Evolutionary conservation across 2,888 invertebrate species (phyloP).

Genomic region (Sialis fuliginosa): DNA sequence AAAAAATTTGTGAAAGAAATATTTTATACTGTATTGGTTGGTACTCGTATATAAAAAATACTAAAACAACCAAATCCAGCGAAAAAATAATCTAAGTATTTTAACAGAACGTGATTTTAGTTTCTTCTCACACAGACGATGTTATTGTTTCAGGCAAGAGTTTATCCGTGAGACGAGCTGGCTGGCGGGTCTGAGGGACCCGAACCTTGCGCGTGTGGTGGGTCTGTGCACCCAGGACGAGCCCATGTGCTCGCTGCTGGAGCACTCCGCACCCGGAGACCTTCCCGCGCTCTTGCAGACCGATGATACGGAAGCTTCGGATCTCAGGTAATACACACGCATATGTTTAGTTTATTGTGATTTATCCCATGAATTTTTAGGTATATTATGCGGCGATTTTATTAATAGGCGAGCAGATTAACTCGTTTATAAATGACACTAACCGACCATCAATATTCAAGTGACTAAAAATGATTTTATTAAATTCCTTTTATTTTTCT

Average conservation of each 20-base stretch:
- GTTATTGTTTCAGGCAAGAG: constrained; percentile 44
- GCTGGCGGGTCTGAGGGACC: constrained; percentile 65
- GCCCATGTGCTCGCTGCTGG: constrained; percentile 75
- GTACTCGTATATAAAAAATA: too few species aligned
- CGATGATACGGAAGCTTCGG: constrained; percentile 21
- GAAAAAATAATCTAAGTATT: too few species aligned
- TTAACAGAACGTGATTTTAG: not conserved
- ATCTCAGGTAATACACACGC: constrained; percentile 22
- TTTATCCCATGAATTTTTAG: constrained; percentile 11
- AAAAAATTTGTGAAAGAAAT: too few species aligned
- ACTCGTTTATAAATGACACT: too few species aligned
- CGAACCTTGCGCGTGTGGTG: constrained; percentile 66
- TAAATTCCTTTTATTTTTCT: too few species aligned
- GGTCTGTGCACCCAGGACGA: constrained; percentile 66
- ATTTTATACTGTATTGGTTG: too few species aligned
- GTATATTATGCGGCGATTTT: too few species aligned
- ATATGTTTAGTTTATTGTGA: not conserved
- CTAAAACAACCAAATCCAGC: too few species aligned
- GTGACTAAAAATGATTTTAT: too few species aligned
- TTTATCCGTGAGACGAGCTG: constrained; percentile 77
- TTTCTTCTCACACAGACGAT: constrained; percentile 9
- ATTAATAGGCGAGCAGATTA: too few species aligned
- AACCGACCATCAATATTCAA: too few species aligned
- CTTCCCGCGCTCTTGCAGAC: constrained; percentile 13
- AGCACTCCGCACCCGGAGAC: constrained; percentile 76